Base-by-base conservation (phyloP, 2,113 vertebrate species). In the Herpetotheres cachinnans region DNA sequence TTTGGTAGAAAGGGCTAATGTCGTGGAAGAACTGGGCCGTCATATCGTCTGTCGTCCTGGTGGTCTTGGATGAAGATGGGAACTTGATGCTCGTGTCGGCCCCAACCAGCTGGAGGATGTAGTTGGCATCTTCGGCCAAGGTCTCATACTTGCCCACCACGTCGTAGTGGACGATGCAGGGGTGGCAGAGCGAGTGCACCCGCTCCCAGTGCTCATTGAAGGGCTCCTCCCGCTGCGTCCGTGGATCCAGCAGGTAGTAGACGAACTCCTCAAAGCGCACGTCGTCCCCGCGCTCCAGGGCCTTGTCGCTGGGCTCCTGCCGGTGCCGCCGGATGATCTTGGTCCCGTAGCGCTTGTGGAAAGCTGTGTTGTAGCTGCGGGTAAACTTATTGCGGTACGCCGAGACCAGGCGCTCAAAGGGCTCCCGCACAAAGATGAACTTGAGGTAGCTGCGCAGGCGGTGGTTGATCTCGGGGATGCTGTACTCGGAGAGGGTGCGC, bases 151-250 rank as follows among this genome's bases (percentile, higher is more conserved):
- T 99, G 63, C 99, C 99, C 95, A 99, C 98, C 58, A 99, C 98
- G 0, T 99, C 98, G 2, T 99, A 99, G 98, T 99, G 99, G 95
- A 99, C 98, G 67, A 99, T 98, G 96, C 99, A 99, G 24, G 99
- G 99, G 95, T 99, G 99, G 97, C 99, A 99, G 70, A 99, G 98
- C 1, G 99, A 99, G 80, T 99, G 99, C 17, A 99, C 99, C 4
- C 99, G 97, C 97, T 99, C 99, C 99, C 99, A 99, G 98, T 99
- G 99, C 95, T 99, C 99, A 0, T 99, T 99, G 97, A 99, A 99
- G 46, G 99, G 99, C 90, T 98, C 99, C 15, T 99, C 98, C 21
- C 98, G 97, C 96, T 99, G 99, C 0, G 99, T 99, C 77, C 98
- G 98, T 0, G 99, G 99, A 30, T 99, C 99, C 94, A 99, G 98